Evolutionary conservation across 2,113 vertebrate genomes (phyloP).

Genomic region (Actenoides hombroni): DNA sequence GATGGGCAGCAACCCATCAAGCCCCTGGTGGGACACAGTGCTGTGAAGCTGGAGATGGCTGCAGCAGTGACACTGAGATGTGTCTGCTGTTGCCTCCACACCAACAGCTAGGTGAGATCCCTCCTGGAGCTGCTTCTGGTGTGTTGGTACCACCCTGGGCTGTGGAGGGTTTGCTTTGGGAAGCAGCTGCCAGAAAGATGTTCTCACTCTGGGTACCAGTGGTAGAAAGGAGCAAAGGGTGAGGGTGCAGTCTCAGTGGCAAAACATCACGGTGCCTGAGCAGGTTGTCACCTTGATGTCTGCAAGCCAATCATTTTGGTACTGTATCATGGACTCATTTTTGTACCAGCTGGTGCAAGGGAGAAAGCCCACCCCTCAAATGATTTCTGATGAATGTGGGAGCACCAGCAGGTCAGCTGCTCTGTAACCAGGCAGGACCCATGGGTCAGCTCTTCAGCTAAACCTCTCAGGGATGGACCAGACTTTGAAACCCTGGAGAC

Average conservation of each 20-base stretch:
- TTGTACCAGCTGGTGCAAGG: not conserved
- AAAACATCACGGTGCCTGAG: not conserved
- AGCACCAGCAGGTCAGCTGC: not conserved
- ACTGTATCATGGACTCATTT: not conserved
- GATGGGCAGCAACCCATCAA: not conserved
- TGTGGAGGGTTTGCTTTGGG: not conserved
- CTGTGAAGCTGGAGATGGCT: not conserved
- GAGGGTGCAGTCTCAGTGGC: not conserved
- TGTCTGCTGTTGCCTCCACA: not conserved
- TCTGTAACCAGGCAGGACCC: not conserved
- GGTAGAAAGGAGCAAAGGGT: accelerated
- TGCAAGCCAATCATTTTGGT: not conserved
- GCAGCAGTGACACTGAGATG: not conserved
- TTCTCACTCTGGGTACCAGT: not conserved
- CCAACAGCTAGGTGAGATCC: not conserved
- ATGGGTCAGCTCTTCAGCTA: not conserved
- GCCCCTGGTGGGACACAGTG: not conserved
- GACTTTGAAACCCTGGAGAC: not conserved
- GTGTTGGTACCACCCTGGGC: not conserved
- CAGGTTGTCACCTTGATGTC: not conserved
- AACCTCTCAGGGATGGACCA: not conserved
- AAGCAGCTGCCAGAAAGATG: not conserved
- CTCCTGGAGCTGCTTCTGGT: not conserved
- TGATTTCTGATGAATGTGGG: not conserved
- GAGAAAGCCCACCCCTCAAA: not conserved